Conservation (phyloP, 2,113 vertebrate species). For the Paracanthobrama guichenoti region DNA sequence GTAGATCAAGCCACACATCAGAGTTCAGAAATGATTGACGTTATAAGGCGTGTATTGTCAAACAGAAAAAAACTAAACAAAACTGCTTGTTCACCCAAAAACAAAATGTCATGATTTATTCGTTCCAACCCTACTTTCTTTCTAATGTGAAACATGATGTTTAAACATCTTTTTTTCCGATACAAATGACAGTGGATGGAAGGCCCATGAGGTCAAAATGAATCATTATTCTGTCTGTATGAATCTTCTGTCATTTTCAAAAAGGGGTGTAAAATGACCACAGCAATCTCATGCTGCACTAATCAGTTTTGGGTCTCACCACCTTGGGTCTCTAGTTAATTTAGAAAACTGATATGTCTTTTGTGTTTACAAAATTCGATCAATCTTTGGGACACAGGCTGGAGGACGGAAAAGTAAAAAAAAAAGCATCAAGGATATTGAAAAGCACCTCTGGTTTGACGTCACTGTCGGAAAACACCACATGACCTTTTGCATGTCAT, state of each 20-base stretch:
- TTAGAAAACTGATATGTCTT: neutral
- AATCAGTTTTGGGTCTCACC: neutral
- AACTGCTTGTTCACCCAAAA: neutral
- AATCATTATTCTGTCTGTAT: neutral
- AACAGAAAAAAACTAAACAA: neutral
- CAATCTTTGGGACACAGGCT: neutral
- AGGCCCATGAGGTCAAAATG: neutral
- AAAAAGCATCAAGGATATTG: neutral
- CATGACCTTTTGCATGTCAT: no score
- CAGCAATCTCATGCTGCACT: neutral
- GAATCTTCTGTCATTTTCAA: neutral
- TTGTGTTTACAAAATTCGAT: neutral
- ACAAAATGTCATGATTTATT: slow-evolving; percentile 5
- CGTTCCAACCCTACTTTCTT: neutral
- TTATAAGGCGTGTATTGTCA: neutral
- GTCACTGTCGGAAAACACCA: no score
- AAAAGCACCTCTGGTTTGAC: no score
- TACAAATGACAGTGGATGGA: neutral
- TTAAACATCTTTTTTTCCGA: neutral
- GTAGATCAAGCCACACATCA: neutral
- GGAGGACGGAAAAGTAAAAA: neutral
- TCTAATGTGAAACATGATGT: slow-evolving; percentile 12
- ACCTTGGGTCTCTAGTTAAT: neutral
- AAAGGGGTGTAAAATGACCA: neutral
- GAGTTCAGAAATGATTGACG: slow-evolving; percentile 2